phyloP scores from a whole-genome alignment of 2,113 vertebrate species.

The Lophotis ruficrista region DNA sequence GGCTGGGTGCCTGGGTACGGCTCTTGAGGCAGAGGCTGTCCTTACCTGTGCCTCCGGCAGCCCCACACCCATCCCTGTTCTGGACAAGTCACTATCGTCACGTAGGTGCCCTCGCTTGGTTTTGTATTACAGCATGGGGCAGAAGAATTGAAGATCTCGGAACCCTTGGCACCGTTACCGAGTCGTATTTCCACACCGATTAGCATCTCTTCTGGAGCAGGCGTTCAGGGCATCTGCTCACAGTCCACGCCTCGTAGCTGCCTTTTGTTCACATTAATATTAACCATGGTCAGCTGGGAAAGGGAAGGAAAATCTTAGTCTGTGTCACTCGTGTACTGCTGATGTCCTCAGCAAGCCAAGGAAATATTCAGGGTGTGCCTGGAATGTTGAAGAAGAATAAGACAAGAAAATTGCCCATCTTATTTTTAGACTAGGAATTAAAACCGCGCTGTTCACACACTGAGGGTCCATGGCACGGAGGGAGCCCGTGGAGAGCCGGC shows the following conservation, averaged over 20 bases:
- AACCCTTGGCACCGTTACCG: background rate
- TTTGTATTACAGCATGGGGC: background rate
- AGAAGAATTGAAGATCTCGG: background rate
- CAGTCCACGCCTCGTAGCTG: background rate
- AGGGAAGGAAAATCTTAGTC: background rate
- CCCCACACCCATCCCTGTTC: background rate
- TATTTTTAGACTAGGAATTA: background rate
- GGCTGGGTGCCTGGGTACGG: background rate
- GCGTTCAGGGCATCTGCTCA: background rate
- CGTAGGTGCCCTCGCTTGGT: background rate
- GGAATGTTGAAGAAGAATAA: background rate
- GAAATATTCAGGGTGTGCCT: background rate
- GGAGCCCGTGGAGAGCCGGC: background rate
- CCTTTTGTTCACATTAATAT: background rate
- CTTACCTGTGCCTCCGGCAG: background rate
- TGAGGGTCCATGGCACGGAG: rapidly evolving
- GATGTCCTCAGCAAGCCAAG: background rate
- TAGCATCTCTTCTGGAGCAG: background rate
- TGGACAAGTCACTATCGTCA: background rate
- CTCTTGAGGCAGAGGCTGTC: background rate
- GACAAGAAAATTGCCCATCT: background rate
- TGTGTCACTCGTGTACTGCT: background rate
- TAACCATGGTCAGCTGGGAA: background rate
- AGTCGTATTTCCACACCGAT: background rate
- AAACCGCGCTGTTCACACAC: background rate